Base-by-base conservation (phyloP, 2,888 invertebrate species). In the Leucoma salicis region DNA sequence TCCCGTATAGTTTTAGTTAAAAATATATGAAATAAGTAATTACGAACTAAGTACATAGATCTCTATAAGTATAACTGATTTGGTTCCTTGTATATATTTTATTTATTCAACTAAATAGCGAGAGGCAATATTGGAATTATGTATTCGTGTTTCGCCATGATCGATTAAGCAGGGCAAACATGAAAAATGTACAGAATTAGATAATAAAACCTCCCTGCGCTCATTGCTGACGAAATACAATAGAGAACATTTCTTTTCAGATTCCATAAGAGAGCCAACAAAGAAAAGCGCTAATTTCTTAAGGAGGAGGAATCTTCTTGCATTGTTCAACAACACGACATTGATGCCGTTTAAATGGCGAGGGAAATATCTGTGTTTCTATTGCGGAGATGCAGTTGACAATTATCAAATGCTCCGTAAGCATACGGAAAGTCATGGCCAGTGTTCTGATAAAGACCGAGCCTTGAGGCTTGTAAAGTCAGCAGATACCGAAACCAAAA, bases 321-420 rank as follows among this genome's bases (percentile, higher is more conserved):
- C 75, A 42, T 56, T 87, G 31, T 81, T 87, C 76, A 84, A 84
- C 78, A 78, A 83, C 55, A 85, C 87, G 1, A 67, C 84, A 0
- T 53, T 86, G 28, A 69, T 83, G 47, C 87, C 87, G 1, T 86
- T 87, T 63, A 86, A 86, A 70, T 83, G 78, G 76, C 73, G 82
- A 0, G 76, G 78, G 0, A 82, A 79, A 66, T 83, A 77, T 46
- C 56, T 82, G 48, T 87, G 87, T 46, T 86, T 82, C 61, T 85
- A 78, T 61, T 87, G 87, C 41, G 82, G 81, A 1, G 70, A 74
- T 12, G 74, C 78, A 50, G 46, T 72, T 7, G 46, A 60, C 0
- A 57, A 65, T 14, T 71, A 72, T 41, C 47, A 55, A 16, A 58
- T 64, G 24, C 57, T 86, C 12, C 66, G 66, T 40, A 67, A 70